phyloP scores from a whole-genome alignment of 2,888 invertebrate species.

The Elmis aenea region DNA sequence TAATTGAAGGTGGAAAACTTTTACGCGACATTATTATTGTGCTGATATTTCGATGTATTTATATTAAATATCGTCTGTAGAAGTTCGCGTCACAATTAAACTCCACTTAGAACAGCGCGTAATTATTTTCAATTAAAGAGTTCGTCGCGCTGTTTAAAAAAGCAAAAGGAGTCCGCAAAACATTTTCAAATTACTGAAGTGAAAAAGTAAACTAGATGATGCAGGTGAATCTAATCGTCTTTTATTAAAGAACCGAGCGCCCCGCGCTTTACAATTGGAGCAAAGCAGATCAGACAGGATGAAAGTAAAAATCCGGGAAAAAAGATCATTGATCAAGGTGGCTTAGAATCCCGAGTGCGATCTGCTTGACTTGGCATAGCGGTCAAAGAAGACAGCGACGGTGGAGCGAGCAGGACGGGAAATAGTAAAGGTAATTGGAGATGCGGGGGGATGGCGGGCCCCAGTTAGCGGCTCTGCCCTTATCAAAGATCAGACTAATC shows the following conservation, averaged over 20 bases:
- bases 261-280: slow-evolving; percentile 1
- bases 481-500: slow-evolving; percentile 42
- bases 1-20: too few species aligned
- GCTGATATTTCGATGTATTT: too few species aligned
- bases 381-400: slow-evolving; percentile 11
- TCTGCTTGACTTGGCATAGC: slow-evolving; percentile 18
- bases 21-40: too few species aligned
- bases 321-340: slow-evolving; percentile 29
- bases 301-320: slow-evolving; percentile 28
- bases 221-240: neutral
- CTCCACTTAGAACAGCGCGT: too few species aligned
- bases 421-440: slow-evolving; percentile 32
- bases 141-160: too few species aligned
- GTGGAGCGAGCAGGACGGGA: slow-evolving; percentile 24
- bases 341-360: slow-evolving; percentile 20
- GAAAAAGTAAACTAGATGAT: neutral
- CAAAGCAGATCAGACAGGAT: slow-evolving; percentile 20
- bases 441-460: slow-evolving; percentile 22
- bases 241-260: neutral
- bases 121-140: too few species aligned
- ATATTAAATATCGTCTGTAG: too few species aligned
- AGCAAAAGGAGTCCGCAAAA: too few species aligned
- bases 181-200: slow-evolving; percentile 11
- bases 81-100: too few species aligned
- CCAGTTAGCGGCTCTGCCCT: slow-evolving; percentile 30